Base-by-base conservation (phyloP, 1,140 invertebrate species). In the Caenorhabditis remanei region DNA sequence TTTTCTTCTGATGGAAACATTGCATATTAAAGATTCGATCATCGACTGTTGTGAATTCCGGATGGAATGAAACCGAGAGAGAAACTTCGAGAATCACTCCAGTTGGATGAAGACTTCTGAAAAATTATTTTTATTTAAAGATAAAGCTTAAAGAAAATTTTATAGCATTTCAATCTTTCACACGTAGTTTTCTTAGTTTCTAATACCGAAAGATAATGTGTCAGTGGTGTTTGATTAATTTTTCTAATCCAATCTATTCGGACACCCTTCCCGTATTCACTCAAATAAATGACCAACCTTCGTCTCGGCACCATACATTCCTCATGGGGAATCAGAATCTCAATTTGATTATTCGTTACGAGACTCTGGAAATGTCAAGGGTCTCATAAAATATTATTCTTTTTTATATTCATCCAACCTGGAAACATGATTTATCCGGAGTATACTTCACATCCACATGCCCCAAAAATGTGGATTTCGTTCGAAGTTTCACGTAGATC, bases 271-370 rank as follows among this genome's bases (percentile, higher is more conserved):
- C 40, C 46, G 48, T 50, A 21, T 50, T 9, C 40, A 56, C 53
- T 56, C 53, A 83, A 83, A 83, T 55, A 82, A 82, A 82, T 55
- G 48, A 61, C 83, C 8, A 85, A 87, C 86, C 86, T 87, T 32
- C 86, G 43, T 48, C 86, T 58, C 3, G 50, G 32, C 24, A 87
- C 86, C 21, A 46, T 71, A 53, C 86, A 87, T 71, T 87, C 86
- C 61, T 87, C 86, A 71, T 87, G 86, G 48, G 86, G 86, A 53
- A 87, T 71, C 58, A 87, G 43, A 48, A 87, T 55, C 40, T 87
- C 86, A 71, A 87, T 87, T 75, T 87, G 86, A 56, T 87, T 87
- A 71, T 87, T 87, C 21, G 86, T 87, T n/a, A 87, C 86, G 46
- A 87, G 86, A 32, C 83, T 84, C 83, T 58, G 40, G 4, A 84